Evolutionary conservation across 2,797 vertebrate genomes (phyloP).

Genomic region (Pyrocephalus nanus): DNA sequence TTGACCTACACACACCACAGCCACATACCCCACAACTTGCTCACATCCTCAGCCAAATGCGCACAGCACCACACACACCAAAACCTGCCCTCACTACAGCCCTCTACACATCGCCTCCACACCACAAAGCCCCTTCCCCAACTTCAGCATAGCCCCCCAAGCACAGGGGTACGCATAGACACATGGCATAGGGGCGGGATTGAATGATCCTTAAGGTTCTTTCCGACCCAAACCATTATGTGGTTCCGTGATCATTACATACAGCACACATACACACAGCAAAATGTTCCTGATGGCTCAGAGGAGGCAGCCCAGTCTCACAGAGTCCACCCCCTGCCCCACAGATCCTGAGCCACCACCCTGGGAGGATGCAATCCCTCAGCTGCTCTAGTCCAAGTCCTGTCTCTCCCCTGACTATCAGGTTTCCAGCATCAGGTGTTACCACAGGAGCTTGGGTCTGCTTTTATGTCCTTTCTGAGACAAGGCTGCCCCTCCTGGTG

Average conservation of each 20-base stretch:
- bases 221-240: not conserved
- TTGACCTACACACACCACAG: not conserved
- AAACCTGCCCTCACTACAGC: accelerated
- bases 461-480: not conserved
- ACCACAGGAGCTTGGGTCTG: not conserved
- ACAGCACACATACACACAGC: accelerated
- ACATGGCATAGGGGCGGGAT: accelerated
- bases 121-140: not conserved
- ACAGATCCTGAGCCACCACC: not conserved
- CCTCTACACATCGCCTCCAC: accelerated
- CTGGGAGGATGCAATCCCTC: no score
- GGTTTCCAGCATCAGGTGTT: not conserved
- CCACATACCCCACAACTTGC: not conserved
- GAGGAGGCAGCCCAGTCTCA: not conserved
- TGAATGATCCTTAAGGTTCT: not conserved
- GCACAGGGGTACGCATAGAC: accelerated
- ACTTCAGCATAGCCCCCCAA: accelerated
- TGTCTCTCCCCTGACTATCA: not conserved
- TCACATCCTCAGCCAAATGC: not conserved
- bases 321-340: not conserved
- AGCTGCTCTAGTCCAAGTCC: not conserved
- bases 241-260: not conserved
- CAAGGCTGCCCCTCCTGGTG: not conserved
- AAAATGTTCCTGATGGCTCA: not conserved
- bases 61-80: not conserved